Conservation (phyloP, 2,113 vertebrate species). For the Xiphophorus couchianus region DNA sequence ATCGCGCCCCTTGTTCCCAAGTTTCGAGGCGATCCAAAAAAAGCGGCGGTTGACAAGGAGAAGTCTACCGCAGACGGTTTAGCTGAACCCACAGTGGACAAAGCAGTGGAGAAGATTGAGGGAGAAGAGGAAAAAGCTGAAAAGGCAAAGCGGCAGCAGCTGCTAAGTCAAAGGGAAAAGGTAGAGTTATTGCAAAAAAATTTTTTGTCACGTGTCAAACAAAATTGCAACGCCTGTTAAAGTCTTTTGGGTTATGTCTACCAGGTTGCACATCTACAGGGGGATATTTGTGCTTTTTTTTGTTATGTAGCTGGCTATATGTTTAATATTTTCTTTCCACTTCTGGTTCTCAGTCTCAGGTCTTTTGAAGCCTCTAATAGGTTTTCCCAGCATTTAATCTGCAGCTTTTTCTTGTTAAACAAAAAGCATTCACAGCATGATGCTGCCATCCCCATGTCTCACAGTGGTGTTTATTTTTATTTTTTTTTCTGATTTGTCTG, state of each 20-base stretch:
- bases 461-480: not conserved
- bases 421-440: too few relatives aligned
- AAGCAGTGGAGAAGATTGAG: constrained; percentile 6
- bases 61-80: constrained; percentile 27
- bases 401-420: too few relatives aligned
- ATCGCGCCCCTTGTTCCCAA: constrained; percentile 91
- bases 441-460: not conserved
- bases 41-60: constrained; percentile 56
- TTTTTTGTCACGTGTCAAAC: not conserved
- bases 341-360: too few relatives aligned
- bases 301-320: not conserved
- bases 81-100: constrained; percentile 40
- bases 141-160: constrained; percentile 79
- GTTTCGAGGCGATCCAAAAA: constrained; percentile 84
- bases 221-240: not conserved
- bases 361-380: too few relatives aligned
- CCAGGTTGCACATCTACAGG: too few relatives aligned
- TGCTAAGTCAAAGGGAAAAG: constrained; percentile 90
- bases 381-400: too few relatives aligned
- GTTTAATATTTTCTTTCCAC: too few relatives aligned
- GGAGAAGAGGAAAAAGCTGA: constrained; percentile 62
- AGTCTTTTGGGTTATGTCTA: too few relatives aligned
- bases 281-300: not conserved
- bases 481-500: not conserved
- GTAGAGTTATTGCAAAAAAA: constrained; percentile 54